Conservation (phyloP, 1,140 invertebrate species). For the Mizuhopecten yessoensis region DNA sequence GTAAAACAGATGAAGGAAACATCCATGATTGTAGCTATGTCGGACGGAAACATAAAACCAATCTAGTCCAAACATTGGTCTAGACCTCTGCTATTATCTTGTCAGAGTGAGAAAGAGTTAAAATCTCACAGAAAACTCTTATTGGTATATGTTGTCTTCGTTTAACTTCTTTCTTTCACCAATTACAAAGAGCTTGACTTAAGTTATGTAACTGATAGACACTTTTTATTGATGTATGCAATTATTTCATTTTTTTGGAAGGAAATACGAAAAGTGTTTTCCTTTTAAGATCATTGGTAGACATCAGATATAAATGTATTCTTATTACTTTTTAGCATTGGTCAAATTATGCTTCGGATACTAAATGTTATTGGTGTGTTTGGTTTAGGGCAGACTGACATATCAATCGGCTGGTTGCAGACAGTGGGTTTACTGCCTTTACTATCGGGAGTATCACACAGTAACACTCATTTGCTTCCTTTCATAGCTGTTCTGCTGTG, state of each 20-base stretch:
- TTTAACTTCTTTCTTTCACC: neutral
- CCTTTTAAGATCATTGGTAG: slow-evolving; percentile 10
- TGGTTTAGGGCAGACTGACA: neutral
- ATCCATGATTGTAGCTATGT: neutral
- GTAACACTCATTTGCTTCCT: neutral
- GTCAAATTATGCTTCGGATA: neutral
- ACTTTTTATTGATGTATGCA: neutral
- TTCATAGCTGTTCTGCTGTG: neutral
- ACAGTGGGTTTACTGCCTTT: neutral
- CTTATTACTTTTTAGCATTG: neutral
- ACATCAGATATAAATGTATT: neutral
- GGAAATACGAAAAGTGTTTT: neutral
- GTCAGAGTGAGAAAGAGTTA: slow-evolving; percentile 23
- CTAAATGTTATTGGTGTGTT: neutral
- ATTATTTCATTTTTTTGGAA: slow-evolving; percentile 3
- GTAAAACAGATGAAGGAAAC: neutral
- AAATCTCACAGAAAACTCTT: neutral
- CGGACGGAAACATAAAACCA: slow-evolving; percentile 20
- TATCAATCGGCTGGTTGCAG: neutral
- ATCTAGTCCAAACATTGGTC: slow-evolving; percentile 26
- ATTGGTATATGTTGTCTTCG: slow-evolving; percentile 6
- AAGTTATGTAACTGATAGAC: neutral
- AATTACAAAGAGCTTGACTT: neutral
- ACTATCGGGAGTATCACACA: neutral
- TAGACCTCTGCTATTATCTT: slow-evolving; percentile 27